These are phyloP conservation scores for Metopolophium dirhodum DNA, from an alignment of 1,140 invertebrate genomes.

Conservation along the genomic window DNA sequence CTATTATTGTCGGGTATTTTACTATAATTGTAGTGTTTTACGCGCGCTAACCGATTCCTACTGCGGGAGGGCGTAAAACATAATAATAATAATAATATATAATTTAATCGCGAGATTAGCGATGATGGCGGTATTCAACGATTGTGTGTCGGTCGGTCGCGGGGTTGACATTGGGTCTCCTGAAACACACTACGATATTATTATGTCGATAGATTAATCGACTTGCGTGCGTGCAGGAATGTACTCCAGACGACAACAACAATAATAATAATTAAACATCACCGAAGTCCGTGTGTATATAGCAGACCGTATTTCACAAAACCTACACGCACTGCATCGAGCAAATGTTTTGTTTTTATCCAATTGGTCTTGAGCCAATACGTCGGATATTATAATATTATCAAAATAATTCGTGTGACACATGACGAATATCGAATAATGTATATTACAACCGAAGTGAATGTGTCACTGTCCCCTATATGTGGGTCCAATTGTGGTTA, in stretches of 20 bases:
- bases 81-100: background rate
- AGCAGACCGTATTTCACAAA: background rate
- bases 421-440: background rate
- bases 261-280: slow-evolving; percentile 5
- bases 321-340: background rate
- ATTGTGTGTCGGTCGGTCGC: background rate
- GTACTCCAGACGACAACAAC: background rate
- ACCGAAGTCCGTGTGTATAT: background rate
- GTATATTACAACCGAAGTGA: background rate
- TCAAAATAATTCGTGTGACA: background rate
- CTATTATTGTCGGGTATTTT: background rate
- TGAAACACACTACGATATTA: background rate
- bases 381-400: background rate
- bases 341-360: background rate
- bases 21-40: background rate
- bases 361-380: slow-evolving; percentile 8
- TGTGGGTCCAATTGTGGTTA: slow-evolving; percentile 50
- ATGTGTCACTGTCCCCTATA: slow-evolving; percentile 31
- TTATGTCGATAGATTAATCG: background rate
- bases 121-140: background rate
- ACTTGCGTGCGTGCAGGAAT: slow-evolving; percentile 5
- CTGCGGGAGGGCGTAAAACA: background rate
- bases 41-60: background rate
- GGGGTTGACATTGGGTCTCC: background rate
- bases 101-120: background rate